Conservation (phyloP, 2,113 vertebrate genomes). For the Erythrolamprus reginae region DNA sequence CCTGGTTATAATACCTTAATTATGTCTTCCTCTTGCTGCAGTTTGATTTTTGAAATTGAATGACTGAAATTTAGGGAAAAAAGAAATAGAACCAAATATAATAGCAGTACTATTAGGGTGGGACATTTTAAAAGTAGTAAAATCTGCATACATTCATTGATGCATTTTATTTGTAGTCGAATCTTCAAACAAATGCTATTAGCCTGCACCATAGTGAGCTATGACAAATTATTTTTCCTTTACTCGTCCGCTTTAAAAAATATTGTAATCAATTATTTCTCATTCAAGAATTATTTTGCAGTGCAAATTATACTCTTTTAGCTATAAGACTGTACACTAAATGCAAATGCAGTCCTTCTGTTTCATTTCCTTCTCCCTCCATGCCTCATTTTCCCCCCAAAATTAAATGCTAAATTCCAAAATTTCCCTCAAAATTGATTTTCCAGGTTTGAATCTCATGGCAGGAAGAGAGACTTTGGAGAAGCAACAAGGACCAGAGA, state of each 20-base stretch:
- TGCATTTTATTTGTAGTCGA: neutral
- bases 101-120: neutral
- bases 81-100: neutral
- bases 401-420: neutral
- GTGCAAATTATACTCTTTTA: neutral
- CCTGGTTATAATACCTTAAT: neutral
- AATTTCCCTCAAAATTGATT: neutral
- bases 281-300: neutral
- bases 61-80: neutral
- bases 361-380: neutral
- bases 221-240: neutral
- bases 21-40: neutral
- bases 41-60: neutral
- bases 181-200: neutral
- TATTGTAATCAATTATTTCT: neutral
- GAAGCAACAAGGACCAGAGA: neutral
- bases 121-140: neutral
- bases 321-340: neutral
- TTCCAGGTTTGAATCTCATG: neutral
- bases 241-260: neutral
- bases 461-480: neutral
- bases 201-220: neutral
- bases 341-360: neutral
- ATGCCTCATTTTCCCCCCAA: neutral
- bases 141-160: neutral